Evolutionary conservation across 2,888 invertebrate species (phyloP).

Genomic region (Caenorhabditis sinica): DNA sequence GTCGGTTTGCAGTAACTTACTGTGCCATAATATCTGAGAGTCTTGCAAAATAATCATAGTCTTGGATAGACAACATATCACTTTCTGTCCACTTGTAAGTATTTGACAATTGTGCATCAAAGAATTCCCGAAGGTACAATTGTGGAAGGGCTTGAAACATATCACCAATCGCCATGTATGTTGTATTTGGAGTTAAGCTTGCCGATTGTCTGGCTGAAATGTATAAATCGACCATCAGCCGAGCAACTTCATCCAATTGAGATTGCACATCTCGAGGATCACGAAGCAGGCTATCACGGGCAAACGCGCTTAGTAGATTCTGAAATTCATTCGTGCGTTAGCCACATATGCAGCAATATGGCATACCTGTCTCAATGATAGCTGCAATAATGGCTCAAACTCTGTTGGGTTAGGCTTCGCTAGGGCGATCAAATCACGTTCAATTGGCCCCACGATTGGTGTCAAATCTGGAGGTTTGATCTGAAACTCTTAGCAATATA

Average conservation of each 20-base stretch:
- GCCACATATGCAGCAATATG: not conserved
- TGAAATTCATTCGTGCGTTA: conserved; percentile 3
- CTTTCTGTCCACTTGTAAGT: conserved; percentile 69
- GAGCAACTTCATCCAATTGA: conserved; percentile 70
- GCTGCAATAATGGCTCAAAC: conserved; percentile 69
- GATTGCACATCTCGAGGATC: conserved; percentile 69
- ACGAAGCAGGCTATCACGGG: conserved; percentile 60
- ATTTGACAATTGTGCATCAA: conserved; percentile 68
- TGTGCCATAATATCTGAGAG: conserved; percentile 61
- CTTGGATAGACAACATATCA: conserved; percentile 68
- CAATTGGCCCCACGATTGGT: conserved; percentile 53
- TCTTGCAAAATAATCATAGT: conserved; percentile 69
- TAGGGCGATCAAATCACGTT: conserved; percentile 56
- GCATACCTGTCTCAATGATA: conserved; percentile 67
- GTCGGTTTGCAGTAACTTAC: conserved; percentile 1
- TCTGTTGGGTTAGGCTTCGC: conserved; percentile 66
- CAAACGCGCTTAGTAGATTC: conserved; percentile 66
- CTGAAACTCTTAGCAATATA: conserved; percentile 36
- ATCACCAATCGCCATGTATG: conserved; percentile 69
- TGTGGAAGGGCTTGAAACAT: conserved; percentile 60
- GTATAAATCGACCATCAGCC: conserved; percentile 68
- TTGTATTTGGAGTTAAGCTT: conserved; percentile 56
- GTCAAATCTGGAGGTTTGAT: conserved; percentile 68
- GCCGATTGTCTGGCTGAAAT: conserved; percentile 50
- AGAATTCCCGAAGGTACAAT: conserved; percentile 67